Conservation (phyloP, 2,888 invertebrate genomes). For the Stenodera caucasica region DNA sequence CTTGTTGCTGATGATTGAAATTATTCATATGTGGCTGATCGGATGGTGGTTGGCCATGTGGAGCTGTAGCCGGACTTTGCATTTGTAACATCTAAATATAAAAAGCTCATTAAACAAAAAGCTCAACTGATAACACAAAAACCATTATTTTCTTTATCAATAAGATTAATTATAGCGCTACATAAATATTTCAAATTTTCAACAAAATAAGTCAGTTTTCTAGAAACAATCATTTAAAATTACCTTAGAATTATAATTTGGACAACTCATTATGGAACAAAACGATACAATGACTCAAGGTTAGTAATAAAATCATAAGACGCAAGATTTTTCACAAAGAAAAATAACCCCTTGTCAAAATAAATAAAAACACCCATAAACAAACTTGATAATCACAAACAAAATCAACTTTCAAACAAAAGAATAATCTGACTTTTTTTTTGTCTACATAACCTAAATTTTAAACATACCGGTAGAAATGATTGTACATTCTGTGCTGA, state of each 20-base stretch:
- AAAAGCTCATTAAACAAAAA: neutral
- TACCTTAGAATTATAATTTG: neutral
- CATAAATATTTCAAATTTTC: no score
- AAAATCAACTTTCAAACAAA: no score
- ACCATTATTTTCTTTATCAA: neutral
- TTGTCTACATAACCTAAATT: no score
- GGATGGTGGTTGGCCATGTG: conserved; percentile 42
- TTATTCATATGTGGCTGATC: conserved; percentile 56
- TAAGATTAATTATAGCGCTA: no score
- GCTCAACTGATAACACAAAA: neutral
- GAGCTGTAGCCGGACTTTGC: conserved; percentile 51
- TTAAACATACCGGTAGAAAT: conserved; percentile 76
- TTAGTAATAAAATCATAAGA: neutral
- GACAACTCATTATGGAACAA: neutral
- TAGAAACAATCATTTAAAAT: neutral
- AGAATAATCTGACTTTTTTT: no score
- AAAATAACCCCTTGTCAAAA: neutral
- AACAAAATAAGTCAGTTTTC: neutral
- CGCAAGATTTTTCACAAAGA: neutral
- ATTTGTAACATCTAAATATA: conserved; percentile 31
- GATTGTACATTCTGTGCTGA: conserved; percentile 90
- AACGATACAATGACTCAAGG: neutral
- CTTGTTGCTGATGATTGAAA: conserved; percentile 55
- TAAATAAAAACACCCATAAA: no score
- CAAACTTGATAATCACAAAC: no score